Conservation (phyloP, 2,797 vertebrate genomes). For the Hyperoplus lanceolatus region DNA sequence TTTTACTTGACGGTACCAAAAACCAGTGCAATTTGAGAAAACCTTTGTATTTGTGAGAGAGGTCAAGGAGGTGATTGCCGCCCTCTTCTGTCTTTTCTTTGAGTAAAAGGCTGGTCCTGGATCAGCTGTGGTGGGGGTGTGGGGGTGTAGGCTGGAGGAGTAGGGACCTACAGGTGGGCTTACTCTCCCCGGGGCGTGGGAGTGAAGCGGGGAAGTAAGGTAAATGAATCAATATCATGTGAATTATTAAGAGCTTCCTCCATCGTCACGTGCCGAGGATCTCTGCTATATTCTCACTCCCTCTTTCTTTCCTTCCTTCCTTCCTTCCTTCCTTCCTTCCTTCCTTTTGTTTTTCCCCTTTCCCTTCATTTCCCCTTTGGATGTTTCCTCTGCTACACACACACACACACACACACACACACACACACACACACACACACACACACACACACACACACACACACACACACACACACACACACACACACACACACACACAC, state of each 20-base stretch:
- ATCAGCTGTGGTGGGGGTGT: background rate
- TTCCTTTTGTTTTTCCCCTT: slow-evolving; percentile 60
- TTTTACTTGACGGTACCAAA: slow-evolving; percentile 7
- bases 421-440: slow-evolving; percentile 4
- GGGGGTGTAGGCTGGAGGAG: slow-evolving; percentile 3
- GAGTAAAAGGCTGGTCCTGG: background rate
- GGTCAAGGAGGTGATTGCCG: slow-evolving; percentile 63
- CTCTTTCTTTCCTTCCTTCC: background rate
- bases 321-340: slow-evolving; percentile 66
- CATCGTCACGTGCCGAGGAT: slow-evolving; percentile 86
- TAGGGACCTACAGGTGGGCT: slow-evolving; percentile 73
- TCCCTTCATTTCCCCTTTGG: slow-evolving; percentile 86
- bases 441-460: background rate
- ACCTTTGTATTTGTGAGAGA: slow-evolving; percentile 20
- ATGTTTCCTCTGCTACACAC: slow-evolving; percentile 59
- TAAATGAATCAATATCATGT: slow-evolving; percentile 90
- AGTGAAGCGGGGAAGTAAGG: slow-evolving; percentile 68
- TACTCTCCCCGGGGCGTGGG: slow-evolving; percentile 63
- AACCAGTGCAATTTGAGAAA: slow-evolving; percentile 42
- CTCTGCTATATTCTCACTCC: slow-evolving; percentile 40
- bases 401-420: slow-evolving; percentile 13
- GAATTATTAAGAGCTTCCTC: slow-evolving; percentile 91
- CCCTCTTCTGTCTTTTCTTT: slow-evolving; percentile 29
- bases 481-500: too few relatives aligned
- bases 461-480: background rate